These are phyloP conservation scores for Albula glossodonta DNA, from an alignment of 2,113 vertebrate genomes.

Conservation along the genomic window DNA sequence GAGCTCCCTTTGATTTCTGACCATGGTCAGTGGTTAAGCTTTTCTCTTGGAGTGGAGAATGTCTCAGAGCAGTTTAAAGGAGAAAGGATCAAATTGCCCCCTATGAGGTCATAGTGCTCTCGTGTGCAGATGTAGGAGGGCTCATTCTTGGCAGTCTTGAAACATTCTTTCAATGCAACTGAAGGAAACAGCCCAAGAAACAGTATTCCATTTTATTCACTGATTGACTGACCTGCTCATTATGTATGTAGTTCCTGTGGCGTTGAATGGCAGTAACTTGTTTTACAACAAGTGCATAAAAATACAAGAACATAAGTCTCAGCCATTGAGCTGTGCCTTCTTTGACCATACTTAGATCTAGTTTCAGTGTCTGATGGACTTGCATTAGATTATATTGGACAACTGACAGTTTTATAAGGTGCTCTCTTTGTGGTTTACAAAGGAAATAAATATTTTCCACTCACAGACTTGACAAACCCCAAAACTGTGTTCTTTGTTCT, in stretches of 20 bases:
- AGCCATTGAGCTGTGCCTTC: background rate
- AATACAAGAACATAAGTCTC: background rate
- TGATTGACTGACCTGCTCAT: background rate
- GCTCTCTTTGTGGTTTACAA: too few species aligned
- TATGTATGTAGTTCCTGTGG: background rate
- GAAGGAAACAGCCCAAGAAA: background rate
- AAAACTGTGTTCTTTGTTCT: too few species aligned
- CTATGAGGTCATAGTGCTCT: conserved; percentile 16
- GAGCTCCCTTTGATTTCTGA: background rate
- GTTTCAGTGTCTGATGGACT: background rate
- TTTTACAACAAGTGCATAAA: background rate
- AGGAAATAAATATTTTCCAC: too few species aligned
- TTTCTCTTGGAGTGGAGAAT: background rate
- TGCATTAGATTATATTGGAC: too few species aligned
- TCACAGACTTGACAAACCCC: too few species aligned
- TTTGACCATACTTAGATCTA: too few species aligned
- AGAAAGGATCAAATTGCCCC: background rate
- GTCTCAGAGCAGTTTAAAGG: background rate
- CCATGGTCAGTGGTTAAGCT: background rate
- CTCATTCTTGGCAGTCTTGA: conserved; percentile 21
- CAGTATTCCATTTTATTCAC: background rate
- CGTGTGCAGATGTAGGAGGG: conserved; percentile 10
- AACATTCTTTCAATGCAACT: background rate
- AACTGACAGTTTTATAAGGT: too few species aligned
- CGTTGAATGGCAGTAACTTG: background rate